Evolutionary conservation across 1,140 invertebrate genomes (phyloP).

Genomic region (Papilio polyxenes): DNA sequence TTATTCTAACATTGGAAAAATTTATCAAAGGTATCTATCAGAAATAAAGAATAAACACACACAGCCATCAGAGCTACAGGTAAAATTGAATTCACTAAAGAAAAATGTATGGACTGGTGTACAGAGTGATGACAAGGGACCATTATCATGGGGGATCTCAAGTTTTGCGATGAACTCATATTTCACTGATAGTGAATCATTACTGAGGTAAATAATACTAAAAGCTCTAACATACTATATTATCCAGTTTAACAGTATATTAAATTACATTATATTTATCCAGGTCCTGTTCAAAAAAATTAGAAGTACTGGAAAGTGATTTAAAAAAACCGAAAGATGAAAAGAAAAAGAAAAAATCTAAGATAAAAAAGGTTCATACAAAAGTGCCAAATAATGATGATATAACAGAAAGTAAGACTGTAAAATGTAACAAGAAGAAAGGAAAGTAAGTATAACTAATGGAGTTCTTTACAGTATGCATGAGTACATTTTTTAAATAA

Average conservation of each 20-base stretch:
- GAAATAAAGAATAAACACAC: slow-evolving; percentile 70
- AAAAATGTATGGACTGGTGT: slow-evolving; percentile 83
- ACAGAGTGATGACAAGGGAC: slow-evolving; percentile 73
- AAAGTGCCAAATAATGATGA: slow-evolving; percentile 75
- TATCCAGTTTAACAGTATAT: not conserved
- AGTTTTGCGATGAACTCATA: slow-evolving; percentile 80
- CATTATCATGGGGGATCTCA: slow-evolving; percentile 83
- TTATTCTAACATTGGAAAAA: not conserved
- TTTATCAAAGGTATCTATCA: slow-evolving; percentile 62
- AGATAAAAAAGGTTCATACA: slow-evolving; percentile 75
- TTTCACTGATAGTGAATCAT: slow-evolving; percentile 80
- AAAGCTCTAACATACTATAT: not conserved
- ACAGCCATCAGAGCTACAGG: slow-evolving; percentile 79
- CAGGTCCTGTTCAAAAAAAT: slow-evolving; percentile 81
- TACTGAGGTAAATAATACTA: slow-evolving; percentile 72
- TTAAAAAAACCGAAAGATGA: slow-evolving; percentile 72
- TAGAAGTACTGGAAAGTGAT: slow-evolving; percentile 78
- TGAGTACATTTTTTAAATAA: slow-evolving; percentile 39
- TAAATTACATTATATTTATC: slow-evolving; percentile 24
- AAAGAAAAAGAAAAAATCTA: slow-evolving; percentile 77
- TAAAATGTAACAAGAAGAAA: slow-evolving; percentile 80
- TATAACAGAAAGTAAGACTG: slow-evolving; percentile 65
- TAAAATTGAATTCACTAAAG: slow-evolving; percentile 81
- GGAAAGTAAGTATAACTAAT: slow-evolving; percentile 66
- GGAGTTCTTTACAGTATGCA: slow-evolving; percentile 22